These are phyloP conservation scores for Microcebus lehilahytsara DNA, from an alignment of 2,113 vertebrate species.

Conservation along the genomic window DNA sequence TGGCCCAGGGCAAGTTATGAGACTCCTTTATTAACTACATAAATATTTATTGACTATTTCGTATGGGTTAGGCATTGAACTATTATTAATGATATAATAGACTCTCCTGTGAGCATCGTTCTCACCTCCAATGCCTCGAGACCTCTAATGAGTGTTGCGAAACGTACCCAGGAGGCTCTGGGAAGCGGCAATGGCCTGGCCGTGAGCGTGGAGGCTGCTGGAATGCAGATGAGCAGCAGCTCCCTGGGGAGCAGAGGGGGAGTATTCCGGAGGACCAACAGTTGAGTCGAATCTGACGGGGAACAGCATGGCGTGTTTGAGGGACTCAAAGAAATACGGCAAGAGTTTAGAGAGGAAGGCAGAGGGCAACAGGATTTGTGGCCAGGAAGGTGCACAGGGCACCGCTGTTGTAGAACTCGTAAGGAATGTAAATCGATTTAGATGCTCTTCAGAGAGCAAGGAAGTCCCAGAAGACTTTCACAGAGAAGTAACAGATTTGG, in stretches of 20 bases:
- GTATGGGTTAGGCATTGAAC: not conserved
- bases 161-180: not conserved
- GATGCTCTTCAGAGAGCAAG: not conserved
- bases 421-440: not conserved
- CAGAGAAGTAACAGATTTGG: not conserved
- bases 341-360: not conserved
- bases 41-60: not conserved
- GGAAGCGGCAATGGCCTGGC: not conserved
- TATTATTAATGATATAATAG: not conserved
- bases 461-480: not conserved
- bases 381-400: fast-evolving
- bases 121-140: not conserved
- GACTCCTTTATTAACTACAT: not conserved
- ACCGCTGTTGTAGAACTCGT: not conserved
- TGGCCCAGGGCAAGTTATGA: not conserved
- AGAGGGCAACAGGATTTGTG: not conserved
- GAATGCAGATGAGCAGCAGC: not conserved
- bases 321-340: not conserved
- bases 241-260: not conserved
- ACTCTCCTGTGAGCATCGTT: not conserved
- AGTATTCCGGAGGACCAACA: not conserved
- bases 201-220: not conserved
- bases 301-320: not conserved
- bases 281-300: not conserved
- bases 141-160: not conserved